Base-by-base conservation (phyloP, 2,113 vertebrate species). In the Callaeas wilsoni region DNA sequence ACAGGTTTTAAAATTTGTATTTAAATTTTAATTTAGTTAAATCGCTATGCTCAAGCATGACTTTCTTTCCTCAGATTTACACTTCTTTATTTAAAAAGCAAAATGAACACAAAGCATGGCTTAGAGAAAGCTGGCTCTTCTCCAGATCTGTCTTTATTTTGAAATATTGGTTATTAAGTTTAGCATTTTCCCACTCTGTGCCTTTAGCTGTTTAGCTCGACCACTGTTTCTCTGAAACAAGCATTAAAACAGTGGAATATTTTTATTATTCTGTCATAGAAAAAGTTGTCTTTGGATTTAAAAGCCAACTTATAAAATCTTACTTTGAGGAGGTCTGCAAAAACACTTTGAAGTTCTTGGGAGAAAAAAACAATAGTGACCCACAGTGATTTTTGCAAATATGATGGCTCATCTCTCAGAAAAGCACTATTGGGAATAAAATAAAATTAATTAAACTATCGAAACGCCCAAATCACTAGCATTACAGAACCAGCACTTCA, bases 161-260 rank as follows among this genome's bases (percentile, higher is more conserved):
- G 55, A 67, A 95, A 39, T 91, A 80, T 59, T 93, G 81, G 68
- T 88, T 74, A 57, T 89, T 57, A 87, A 35, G 16, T 82, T 57
- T 33, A 74, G 57, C n/a, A 8, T 65, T 84, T 93, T 91, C 88
- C 95, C 81, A 82, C 83, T 77, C 41, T 39, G 91, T 98, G 96
- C 97, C 97, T 98, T 98, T 82, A 92, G 81, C 83, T 82, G 84
- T 97, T 96, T 39, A 62, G 49, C 64, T 69, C 56, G 87, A 82
- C 44, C 27, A 13, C 47, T 73, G 22, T 65, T 96, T 84, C 69
- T 89, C 70, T 33, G 57, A 96, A 95, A 67, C 57, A 82, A 90
- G 53, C 33, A 32, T 91, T 90, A 76, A 83, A 94, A 84, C 8
- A 26, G 56, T 62, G 53, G 79, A 68, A 74, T 90, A 90, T 87